Conservation (phyloP, 1,140 invertebrate genomes). For the Tribolium madens region DNA sequence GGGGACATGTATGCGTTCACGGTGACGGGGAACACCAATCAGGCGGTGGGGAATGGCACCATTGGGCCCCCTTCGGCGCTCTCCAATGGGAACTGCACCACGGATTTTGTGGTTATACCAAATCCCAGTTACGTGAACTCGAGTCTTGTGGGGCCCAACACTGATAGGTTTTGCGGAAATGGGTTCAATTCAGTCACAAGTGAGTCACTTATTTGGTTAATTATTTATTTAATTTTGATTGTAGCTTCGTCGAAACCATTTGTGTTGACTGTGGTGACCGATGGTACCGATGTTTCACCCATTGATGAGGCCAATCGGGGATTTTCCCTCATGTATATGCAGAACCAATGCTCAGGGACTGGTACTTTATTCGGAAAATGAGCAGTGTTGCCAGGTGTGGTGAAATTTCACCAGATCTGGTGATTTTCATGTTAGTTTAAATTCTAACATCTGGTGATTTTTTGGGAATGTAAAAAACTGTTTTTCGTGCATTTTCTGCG, state of each 20-base stretch:
- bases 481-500: too few species aligned
- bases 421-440: too few species aligned
- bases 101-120: conserved; percentile 82
- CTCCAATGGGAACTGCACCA: conserved; percentile 72
- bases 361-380: conserved; percentile 45
- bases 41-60: conserved; percentile 66
- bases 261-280: conserved; percentile 78
- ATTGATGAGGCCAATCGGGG: conserved; percentile 77
- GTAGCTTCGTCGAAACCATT: conserved; percentile 77
- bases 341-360: conserved; percentile 71
- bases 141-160: conserved; percentile 60
- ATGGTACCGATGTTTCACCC: conserved; percentile 66
- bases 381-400: too few species aligned
- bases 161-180: conserved; percentile 81
- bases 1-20: conserved; percentile 77
- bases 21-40: conserved; percentile 71
- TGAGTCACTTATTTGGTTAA: too few species aligned
- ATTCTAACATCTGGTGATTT: too few species aligned
- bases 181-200: conserved; percentile 76
- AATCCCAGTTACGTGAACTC: conserved; percentile 67
- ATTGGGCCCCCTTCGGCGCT: conserved; percentile 68
- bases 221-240: conserved; percentile 58
- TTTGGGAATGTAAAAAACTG: too few species aligned
- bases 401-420: too few species aligned
- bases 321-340: conserved; percentile 77